phyloP scores from a whole-genome alignment of 1,140 invertebrate species.

The Heliconius hermathena region DNA sequence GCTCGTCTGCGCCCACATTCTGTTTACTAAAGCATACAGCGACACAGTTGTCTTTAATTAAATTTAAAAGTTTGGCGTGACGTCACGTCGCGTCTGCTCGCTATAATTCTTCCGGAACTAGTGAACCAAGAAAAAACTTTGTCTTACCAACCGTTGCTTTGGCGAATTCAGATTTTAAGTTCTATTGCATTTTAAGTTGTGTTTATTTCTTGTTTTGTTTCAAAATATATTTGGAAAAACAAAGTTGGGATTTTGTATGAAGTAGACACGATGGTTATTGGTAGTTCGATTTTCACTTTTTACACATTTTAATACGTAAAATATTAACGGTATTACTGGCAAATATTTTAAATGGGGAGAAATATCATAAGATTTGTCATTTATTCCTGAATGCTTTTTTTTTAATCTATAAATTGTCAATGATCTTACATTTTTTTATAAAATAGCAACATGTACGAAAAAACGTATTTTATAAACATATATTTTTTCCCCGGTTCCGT shows the following conservation, averaged over 20 bases:
- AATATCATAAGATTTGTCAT: too few relatives aligned
- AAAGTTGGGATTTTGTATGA: neutral
- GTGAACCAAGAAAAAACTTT: conserved; percentile 39
- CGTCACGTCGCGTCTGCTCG: conserved; percentile 53
- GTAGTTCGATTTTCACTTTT: too few relatives aligned
- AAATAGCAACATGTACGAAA: too few relatives aligned
- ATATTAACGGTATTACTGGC: too few relatives aligned
- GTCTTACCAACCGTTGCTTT: conserved; percentile 34
- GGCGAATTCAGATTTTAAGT: conserved; percentile 21
- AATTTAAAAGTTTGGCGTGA: conserved; percentile 68
- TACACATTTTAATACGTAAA: too few relatives aligned
- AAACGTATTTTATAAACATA: too few relatives aligned
- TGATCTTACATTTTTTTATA: too few relatives aligned
- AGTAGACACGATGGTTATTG: too few relatives aligned
- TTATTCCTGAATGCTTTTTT: too few relatives aligned
- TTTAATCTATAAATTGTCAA: too few relatives aligned
- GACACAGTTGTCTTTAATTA: conserved; percentile 69
- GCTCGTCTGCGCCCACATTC: conserved; percentile 48
- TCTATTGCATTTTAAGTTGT: conserved; percentile 14
- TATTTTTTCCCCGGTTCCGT: too few relatives aligned
- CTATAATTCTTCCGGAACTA: conserved; percentile 51
- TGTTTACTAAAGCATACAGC: conserved; percentile 58
- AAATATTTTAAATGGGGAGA: too few relatives aligned
- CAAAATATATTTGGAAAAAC: neutral
- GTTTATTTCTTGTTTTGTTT: neutral